Percentiles rank a stretch among this genome's conserved stretches.
phyloP scores from a whole-genome alignment of 2,888 invertebrate species.

The Melieria crassipennis region DNA sequence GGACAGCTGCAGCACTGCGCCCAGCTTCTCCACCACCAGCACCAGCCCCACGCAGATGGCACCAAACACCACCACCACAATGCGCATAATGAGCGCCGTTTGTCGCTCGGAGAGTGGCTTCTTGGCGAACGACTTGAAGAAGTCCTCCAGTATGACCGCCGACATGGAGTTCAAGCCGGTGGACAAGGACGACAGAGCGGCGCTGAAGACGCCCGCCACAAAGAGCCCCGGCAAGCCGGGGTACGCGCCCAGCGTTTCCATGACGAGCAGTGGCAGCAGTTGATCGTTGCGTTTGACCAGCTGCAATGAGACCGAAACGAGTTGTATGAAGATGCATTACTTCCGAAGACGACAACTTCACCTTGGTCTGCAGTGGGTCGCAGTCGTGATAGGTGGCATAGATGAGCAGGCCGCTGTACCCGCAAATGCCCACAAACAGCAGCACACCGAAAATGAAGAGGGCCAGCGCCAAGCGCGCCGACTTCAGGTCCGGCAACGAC shows the following conservation, averaged over 20 bases:
- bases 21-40: slow-evolving; percentile 74
- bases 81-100: slow-evolving; percentile 73
- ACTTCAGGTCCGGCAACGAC: slow-evolving; percentile 72
- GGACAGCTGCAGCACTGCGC: slow-evolving; percentile 76
- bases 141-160: slow-evolving; percentile 78
- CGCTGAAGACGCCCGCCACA: slow-evolving; percentile 90
- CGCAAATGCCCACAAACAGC: slow-evolving; percentile 79
- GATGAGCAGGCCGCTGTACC: slow-evolving; percentile 86
- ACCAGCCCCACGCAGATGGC: slow-evolving; percentile 72
- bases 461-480: slow-evolving; percentile 68
- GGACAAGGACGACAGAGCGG: slow-evolving; percentile 84
- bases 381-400: slow-evolving; percentile 86
- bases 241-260: slow-evolving; percentile 81
- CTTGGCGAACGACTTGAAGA: slow-evolving; percentile 70
- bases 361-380: slow-evolving; percentile 82
- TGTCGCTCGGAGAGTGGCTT: slow-evolving; percentile 68
- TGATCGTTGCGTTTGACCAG: slow-evolving; percentile 80
- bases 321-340: not conserved
- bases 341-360: slow-evolving; percentile 48
- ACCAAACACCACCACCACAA: slow-evolving; percentile 74
- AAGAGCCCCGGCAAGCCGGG: slow-evolving; percentile 88
- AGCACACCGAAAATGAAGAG: slow-evolving; percentile 83
- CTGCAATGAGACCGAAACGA: slow-evolving; percentile 54
- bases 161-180: slow-evolving; percentile 82
- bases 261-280: slow-evolving; percentile 82